Percentiles rank a stretch among this genome's conserved stretches.
Evolutionary conservation across 2,797 vertebrate genomes (phyloP).

Genomic region (Clarias pachynema): DNA sequence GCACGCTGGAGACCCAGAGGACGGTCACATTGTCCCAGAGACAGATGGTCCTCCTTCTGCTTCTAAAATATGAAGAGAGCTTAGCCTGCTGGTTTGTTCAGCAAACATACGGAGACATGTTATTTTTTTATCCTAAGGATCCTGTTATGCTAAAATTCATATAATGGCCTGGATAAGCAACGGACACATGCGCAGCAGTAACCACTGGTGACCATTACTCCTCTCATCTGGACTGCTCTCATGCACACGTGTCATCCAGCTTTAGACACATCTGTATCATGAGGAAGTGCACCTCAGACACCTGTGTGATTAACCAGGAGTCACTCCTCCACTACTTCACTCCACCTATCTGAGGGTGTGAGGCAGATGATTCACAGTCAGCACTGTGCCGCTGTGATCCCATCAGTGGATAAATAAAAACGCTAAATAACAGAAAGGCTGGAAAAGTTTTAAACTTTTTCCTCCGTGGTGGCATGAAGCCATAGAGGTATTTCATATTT

Average conservation of each 20-base stretch:
- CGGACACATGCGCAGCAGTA: neutral
- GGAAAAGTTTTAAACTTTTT: slow-evolving; percentile 35
- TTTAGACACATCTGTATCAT: slow-evolving; percentile 16
- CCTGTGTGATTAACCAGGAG: slow-evolving; percentile 5
- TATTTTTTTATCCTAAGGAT: neutral
- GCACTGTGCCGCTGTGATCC: neutral
- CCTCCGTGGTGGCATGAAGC: slow-evolving; percentile 29
- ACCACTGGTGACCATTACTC: neutral
- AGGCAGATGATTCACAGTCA: slow-evolving; percentile 37
- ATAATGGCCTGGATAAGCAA: neutral
- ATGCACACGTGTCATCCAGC: neutral
- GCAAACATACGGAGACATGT: slow-evolving; percentile 31
- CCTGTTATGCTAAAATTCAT: neutral
- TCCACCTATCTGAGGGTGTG: neutral
- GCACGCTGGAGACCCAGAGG: slow-evolving; percentile 19
- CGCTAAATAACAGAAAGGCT: neutral
- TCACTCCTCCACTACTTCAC: slow-evolving; percentile 8
- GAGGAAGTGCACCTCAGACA: slow-evolving; percentile 40
- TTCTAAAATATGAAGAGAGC: slow-evolving; percentile 35
- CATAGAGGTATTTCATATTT: slow-evolving; percentile 28
- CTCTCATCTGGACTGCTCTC: neutral
- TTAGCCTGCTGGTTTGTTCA: slow-evolving; percentile 13
- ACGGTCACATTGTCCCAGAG: slow-evolving; percentile 25
- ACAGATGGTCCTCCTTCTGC: slow-evolving; percentile 43
- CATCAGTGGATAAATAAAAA: neutral